Base-by-base conservation (phyloP, 2,113 vertebrate genomes). In the Rhineura floridana region DNA sequence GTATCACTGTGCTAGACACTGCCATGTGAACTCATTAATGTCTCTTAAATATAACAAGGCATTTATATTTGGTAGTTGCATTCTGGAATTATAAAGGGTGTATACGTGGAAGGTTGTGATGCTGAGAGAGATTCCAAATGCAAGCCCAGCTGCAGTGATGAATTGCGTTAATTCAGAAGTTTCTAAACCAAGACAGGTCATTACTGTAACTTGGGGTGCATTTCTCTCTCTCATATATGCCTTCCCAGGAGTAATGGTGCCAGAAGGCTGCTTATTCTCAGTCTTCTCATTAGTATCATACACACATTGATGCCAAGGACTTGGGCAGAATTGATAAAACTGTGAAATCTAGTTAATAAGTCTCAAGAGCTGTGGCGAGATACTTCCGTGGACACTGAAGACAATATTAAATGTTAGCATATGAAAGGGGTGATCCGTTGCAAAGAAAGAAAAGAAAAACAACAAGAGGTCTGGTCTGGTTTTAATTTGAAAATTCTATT, bases 401-500 rank as follows among this genome's bases (percentile, higher is more conserved):
- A 78, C 21, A 79, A 84, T 89, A 86, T 79, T 30, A 9, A 25
- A 39, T 50, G 8, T 67, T 48, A 78, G 36, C 44, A 30, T 79
- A 17, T 69, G 42, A 69, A 48, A 48, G 28, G 17, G 30, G 39
- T 44, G 30, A n/a, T 48, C 1, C 12, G 73, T 76, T 78, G 33
- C 30, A 85, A 52, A 52, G n/a, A 3, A 17, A 44, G 23, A 48
- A 23, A 2, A 55, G 3, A n/a, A 79, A 72, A 72, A 84, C 89
- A 87, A 82, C 88, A 36, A 73, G 76, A 21, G 0, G 0, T 87
- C 67, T 44, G 25, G 0, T 85, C 89, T 93, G 44, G 77, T 3
- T 17, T n/a, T 81, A 23, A 88, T 9, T 42, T 72, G 91, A 44
- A 7, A 72, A 55, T 69, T 67, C 81, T 90, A 75, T 85, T 77